Evolutionary conservation across 2,113 vertebrate genomes (phyloP).

Genomic region (Rafetus swinhoei): DNA sequence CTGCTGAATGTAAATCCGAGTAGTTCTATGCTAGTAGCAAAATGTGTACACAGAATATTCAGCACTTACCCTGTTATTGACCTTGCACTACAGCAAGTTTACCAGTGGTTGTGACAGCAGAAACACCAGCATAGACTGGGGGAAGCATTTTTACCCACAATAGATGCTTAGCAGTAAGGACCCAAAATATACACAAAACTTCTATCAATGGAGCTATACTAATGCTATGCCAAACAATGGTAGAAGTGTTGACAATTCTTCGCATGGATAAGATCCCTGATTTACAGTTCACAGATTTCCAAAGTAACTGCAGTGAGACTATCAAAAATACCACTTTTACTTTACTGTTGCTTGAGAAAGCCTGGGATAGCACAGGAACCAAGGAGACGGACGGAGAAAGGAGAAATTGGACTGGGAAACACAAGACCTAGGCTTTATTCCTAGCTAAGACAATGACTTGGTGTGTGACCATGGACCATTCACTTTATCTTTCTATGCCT

Average conservation of each 20-base stretch:
- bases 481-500: not conserved
- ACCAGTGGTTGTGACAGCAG: not conserved
- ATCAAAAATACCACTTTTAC: not conserved
- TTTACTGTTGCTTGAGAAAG: not conserved
- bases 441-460: not conserved
- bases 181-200: not conserved
- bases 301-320: not conserved
- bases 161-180: not conserved
- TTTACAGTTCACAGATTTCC: not conserved
- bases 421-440: not conserved
- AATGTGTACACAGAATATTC: not conserved
- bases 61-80: not conserved
- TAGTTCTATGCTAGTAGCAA: not conserved
- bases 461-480: not conserved
- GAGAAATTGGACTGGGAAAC: not conserved
- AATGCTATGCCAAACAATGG: too few species aligned
- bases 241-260: not conserved
- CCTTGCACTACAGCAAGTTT: not conserved
- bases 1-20: not conserved
- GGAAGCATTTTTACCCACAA: not conserved
- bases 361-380: not conserved
- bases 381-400: not conserved
- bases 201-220: not conserved
- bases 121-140: not conserved
- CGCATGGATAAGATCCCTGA: not conserved